These are phyloP conservation scores for Nomada lathburiana DNA, from an alignment of 2,888 invertebrate genomes.

Conservation along the genomic window DNA sequence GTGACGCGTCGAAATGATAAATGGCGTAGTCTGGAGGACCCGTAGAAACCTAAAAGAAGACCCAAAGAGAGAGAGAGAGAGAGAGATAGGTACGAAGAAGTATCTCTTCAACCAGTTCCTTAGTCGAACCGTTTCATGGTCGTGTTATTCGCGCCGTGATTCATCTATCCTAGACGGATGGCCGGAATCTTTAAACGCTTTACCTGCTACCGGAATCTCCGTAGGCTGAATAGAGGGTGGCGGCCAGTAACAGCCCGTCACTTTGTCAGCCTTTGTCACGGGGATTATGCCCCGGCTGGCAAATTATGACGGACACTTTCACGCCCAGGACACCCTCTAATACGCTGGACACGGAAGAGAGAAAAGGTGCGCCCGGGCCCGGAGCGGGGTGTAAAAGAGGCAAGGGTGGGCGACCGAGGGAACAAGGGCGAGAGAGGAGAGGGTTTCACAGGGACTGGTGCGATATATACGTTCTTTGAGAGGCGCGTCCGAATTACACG, in stretches of 20 bases:
- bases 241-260: constrained; percentile 74
- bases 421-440: neutral
- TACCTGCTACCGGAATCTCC: constrained; percentile 76
- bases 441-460: constrained; percentile 43
- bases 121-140: constrained; percentile 19
- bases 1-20: constrained; percentile 8
- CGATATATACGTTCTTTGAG: constrained; percentile 40
- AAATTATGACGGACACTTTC: constrained; percentile 79
- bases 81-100: too few species aligned
- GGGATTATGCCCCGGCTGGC: constrained; percentile 78
- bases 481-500: constrained; percentile 49
- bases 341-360: constrained; percentile 53
- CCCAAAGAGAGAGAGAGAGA: neutral
- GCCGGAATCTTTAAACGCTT: constrained; percentile 68
- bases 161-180: constrained; percentile 59
- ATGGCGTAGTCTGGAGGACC: neutral
- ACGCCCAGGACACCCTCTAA: constrained; percentile 71
- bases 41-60: neutral
- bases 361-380: neutral
- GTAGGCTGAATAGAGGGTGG: constrained; percentile 69
- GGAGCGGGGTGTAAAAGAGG: neutral
- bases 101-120: neutral
- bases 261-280: constrained; percentile 79
- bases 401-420: too few species aligned
- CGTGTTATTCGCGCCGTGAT: constrained; percentile 59